A percentile compares a stretch with the other conserved stretches of the same genome.
Conservation (phyloP, 2,113 vertebrate genomes). For the Corapipo altera region DNA sequence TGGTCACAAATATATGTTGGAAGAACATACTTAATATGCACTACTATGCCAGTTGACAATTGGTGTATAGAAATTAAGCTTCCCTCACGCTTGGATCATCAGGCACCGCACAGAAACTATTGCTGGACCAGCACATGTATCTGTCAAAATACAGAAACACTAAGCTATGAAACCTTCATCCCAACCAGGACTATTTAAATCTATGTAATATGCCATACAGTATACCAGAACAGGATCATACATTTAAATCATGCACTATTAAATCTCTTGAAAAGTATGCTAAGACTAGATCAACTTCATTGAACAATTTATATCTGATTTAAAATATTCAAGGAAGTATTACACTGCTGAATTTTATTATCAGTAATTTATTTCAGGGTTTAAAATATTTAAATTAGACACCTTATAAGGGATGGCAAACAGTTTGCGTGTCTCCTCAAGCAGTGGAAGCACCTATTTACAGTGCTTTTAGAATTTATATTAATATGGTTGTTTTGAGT, state of each 20-base stretch:
- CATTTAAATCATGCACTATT: slow-evolving; percentile 5
- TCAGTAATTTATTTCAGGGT: slow-evolving; percentile 37
- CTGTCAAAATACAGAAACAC: not conserved
- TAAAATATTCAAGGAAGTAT: slow-evolving; percentile 57
- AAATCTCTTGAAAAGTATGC: slow-evolving; percentile 32
- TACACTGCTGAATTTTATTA: slow-evolving; percentile 35
- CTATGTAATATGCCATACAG: not conserved
- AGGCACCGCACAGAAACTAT: not conserved
- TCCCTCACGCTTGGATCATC: not conserved
- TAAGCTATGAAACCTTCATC: not conserved
- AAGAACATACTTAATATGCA: not conserved
- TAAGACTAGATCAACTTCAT: slow-evolving; percentile 42
- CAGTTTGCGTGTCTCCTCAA: not conserved
- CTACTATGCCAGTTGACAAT: not conserved
- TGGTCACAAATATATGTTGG: not conserved
- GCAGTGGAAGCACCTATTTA: not conserved
- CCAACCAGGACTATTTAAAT: not conserved
- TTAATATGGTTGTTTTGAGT: not conserved
- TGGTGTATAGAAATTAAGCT: not conserved
- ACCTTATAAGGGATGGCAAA: slow-evolving; percentile 3
- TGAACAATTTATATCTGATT: slow-evolving; percentile 49
- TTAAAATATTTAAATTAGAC: slow-evolving; percentile 47
- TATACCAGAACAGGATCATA: not conserved
- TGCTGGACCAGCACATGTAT: not conserved
- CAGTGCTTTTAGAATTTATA: not conserved